Evolutionary conservation across 2,113 vertebrate species (phyloP), one percentile per base, ranked within the genome.

Genomic region (Procavia capensis): DNA sequence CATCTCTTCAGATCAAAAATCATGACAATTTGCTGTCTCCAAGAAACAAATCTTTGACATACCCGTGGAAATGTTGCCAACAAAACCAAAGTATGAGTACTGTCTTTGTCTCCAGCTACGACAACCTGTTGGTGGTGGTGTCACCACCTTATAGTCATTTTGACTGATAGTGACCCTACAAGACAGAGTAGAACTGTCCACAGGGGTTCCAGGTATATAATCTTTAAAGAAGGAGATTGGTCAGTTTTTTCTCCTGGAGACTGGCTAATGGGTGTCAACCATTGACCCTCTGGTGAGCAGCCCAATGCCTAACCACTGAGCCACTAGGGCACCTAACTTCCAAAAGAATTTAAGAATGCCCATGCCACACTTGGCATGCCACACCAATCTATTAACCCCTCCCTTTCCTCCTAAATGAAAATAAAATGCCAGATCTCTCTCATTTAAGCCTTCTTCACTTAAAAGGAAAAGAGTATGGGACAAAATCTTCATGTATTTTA

Each of bases 401-500:
- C 76, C 47, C 16, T 41, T 54, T 87, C 41, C 41, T 63, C 47
- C 72, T 36, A 47, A 54, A 85, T 39, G 41, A 31, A 68, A 22
- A 14, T 14, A 84, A 95, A 94, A 96, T 89, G 80, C 54, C 74
- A 81, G 41, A 74, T 76, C 39, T 79, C 66, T 95, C 45, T 9
- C 66, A 85, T 74, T 74, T 57, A 39, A 75, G 57, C 29, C 45
- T 57, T 70, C 68, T 95, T 91, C 47, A 79, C 88, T 61, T 59
- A 76, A 92, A 85, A 94, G 29, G 25, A 80, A 63, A n/a, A 29
- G 27, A 75, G 6, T 20, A 39, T 24, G 20, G n/a, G 9, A 9
- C 9, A 24, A 93, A 76, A n/a, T 8, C 57, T 47, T 7, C 31
- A 91, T 36, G 25, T 9, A 70, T 24, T 59, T 87, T 29, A 68